Evolutionary conservation across 1,140 invertebrate genomes (phyloP).

Genomic region (Hyphantria cunea): DNA sequence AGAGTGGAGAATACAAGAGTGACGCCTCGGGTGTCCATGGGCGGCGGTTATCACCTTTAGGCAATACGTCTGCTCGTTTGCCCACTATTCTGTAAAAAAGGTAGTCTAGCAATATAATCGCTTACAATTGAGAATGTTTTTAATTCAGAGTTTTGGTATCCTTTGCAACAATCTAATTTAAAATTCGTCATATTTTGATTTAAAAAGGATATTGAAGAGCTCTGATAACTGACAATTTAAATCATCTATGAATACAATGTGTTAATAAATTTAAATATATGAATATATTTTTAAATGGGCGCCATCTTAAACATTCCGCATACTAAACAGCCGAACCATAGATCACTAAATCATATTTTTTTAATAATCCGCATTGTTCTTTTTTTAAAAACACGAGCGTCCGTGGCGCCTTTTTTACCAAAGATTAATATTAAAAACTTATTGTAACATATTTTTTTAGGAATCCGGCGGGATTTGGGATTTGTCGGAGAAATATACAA

Average conservation of each 20-base stretch:
- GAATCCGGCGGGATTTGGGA: conserved; percentile 44
- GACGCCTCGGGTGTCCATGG: too few species aligned
- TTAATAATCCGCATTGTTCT: conserved; percentile 29
- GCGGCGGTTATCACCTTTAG: too few species aligned
- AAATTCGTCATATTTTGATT: too few species aligned
- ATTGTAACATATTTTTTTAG: conserved; percentile 32
- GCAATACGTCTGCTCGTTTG: too few species aligned
- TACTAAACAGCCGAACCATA: conserved; percentile 27
- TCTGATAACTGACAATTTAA: too few species aligned
- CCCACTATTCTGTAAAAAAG: too few species aligned
- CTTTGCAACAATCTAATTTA: too few species aligned
- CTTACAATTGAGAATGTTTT: too few species aligned
- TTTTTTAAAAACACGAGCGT: conserved; percentile 21
- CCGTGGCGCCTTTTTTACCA: conserved; percentile 38
- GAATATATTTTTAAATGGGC: conserved; percentile 5
- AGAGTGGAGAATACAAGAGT: too few species aligned
- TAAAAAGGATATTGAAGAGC: too few species aligned
- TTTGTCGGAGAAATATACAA: conserved; percentile 8
- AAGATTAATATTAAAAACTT: conserved; percentile 43
- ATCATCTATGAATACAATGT: not conserved
- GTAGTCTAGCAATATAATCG: too few species aligned
- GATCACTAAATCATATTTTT: conserved; percentile 24
- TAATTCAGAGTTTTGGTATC: too few species aligned
- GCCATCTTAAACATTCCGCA: conserved; percentile 26
- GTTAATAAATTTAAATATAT: not conserved